Percentiles rank a stretch among this genome's conserved stretches.
Conservation (phyloP, 2,888 invertebrate species). For the Dascillus cervinus region DNA sequence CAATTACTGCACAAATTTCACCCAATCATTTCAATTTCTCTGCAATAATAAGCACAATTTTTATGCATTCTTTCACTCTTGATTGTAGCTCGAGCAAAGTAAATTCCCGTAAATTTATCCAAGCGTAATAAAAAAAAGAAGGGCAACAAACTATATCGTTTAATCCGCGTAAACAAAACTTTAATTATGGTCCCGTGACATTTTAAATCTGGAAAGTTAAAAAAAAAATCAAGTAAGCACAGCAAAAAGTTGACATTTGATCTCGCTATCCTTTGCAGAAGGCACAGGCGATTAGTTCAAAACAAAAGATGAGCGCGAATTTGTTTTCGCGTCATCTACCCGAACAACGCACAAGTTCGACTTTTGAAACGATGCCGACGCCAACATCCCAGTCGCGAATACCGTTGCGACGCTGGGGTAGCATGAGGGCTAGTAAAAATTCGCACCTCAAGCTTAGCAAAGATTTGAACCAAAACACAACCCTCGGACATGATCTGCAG, state of each 20-base stretch:
- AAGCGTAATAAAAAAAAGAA: neutral
- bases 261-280: no score
- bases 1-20: no score
- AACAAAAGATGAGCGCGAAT: slow-evolving; percentile 18
- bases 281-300: slow-evolving; percentile 11
- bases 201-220: neutral
- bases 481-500: neutral
- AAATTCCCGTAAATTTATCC: neutral
- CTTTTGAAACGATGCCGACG: slow-evolving; percentile 3
- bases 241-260: neutral
- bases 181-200: neutral
- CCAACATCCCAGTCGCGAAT: no score
- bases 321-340: slow-evolving; percentile 10
- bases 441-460: slow-evolving; percentile 3
- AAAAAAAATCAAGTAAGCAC: neutral
- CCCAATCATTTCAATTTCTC: no score
- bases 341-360: slow-evolving; percentile 10
- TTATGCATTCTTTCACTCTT: no score
- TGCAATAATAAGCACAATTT: no score
- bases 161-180: neutral
- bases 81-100: no score
- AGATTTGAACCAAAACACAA: neutral
- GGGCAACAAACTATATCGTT: neutral
- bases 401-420: slow-evolving; percentile 55
- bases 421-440: slow-evolving; percentile 45